Conservation (phyloP, 2,888 invertebrate genomes). For the Sesamia inferens region DNA sequence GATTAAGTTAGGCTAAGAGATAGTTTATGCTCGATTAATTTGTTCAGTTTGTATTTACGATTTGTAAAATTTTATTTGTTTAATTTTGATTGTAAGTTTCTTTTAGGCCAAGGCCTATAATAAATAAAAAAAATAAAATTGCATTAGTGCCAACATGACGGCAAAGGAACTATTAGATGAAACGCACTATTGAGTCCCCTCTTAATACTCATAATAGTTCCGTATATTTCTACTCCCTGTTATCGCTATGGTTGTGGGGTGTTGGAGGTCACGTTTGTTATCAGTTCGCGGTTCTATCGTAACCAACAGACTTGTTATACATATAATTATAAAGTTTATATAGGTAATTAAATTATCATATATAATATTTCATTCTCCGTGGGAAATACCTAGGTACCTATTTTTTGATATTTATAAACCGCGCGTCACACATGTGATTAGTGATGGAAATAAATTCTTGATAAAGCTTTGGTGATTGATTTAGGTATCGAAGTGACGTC, state of each 20-base stretch:
- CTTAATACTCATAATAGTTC: no score
- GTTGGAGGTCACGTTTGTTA: slow-evolving; percentile 37
- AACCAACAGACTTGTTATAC: slow-evolving; percentile 20
- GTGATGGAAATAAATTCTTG: neutral
- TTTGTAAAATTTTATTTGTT: no score
- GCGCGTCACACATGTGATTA: neutral
- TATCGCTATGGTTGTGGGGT: slow-evolving; percentile 6
- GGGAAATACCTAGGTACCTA: neutral
- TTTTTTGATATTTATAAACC: neutral
- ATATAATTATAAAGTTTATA: neutral
- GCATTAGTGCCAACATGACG: no score
- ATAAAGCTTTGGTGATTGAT: neutral
- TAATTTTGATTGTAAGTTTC: no score
- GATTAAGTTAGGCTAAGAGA: no score
- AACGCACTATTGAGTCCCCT: no score
- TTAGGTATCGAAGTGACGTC: neutral
- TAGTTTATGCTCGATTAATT: no score
- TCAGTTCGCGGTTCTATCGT: slow-evolving; percentile 27
- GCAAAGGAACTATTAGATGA: no score
- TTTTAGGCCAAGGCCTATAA: no score
- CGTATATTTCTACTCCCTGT: neutral
- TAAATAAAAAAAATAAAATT: no score
- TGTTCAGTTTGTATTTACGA: no score
- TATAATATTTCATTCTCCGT: neutral
- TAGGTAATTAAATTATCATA: neutral